These are phyloP conservation scores for Heliornis fulica DNA, from an alignment of 2,113 vertebrate genomes.

Conservation along the genomic window DNA sequence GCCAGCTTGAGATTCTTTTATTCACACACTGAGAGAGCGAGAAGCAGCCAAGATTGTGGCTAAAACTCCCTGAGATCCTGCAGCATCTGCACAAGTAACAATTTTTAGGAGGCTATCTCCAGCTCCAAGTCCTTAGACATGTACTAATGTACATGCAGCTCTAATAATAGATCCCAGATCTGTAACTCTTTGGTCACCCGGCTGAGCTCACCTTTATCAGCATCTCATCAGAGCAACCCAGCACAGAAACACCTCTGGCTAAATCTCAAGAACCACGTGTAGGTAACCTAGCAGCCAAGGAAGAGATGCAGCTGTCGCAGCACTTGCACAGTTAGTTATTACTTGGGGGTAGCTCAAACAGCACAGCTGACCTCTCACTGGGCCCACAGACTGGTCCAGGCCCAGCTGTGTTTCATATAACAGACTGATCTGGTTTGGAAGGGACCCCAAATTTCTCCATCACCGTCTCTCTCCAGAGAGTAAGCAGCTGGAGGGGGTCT, in stretches of 20 bases:
- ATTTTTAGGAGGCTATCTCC: neutral
- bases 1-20: neutral
- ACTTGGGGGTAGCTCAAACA: fast-evolving
- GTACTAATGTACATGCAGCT: fast-evolving
- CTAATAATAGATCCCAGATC: neutral
- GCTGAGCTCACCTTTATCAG: neutral
- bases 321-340: neutral
- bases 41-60: neutral
- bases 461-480: no score
- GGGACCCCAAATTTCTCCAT: no score
- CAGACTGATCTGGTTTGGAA: no score
- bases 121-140: fast-evolving
- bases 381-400: neutral
- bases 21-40: neutral
- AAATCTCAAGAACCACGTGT: neutral
- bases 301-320: no score
- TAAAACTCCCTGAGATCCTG: neutral
- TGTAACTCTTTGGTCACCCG: neutral
- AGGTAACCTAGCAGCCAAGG: neutral
- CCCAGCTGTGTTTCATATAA: neutral
- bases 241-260: neutral
- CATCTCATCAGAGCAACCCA: neutral
- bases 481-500: no score
- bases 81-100: neutral
- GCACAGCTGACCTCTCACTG: neutral